Evolutionary conservation across 2,888 invertebrate species (phyloP), one percentile per base, ranked within the genome.

Genomic region (Amblyjoppa fuscipennis): DNA sequence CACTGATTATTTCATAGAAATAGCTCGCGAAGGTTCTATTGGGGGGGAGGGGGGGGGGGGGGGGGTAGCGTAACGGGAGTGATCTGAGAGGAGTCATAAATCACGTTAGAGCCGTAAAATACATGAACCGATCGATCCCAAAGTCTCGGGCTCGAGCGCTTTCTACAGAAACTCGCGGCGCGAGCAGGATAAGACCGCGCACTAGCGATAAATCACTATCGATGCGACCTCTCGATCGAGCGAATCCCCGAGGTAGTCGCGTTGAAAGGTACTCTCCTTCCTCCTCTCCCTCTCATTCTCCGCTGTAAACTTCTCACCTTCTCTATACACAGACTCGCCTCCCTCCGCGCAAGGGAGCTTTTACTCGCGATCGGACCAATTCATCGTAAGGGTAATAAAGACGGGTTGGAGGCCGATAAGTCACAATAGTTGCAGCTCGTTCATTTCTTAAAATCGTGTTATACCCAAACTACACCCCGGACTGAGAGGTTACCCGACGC

Each of bases 61-160:
- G 51, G 69, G 59, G 11, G 2, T 41, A 11, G 41, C 11, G 41
- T 3, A 4, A 4, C 45, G 45, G 45, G 45, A 49, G 45, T 16
- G 68, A 74, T 73, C 61, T 28, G 88, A 89, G 89, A 89, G 89
- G 90, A 73, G 87, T 89, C 89, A 91, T 91, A 91, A 91, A 91
- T 91, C 91, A 91, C 88, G 83, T 76, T 59, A 80, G 81, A 59
- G 87, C 87, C 88, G 90, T 91, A 89, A 91, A 91, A 91, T 91
- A 91, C 89, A 91, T 89, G 91, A 90, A 91, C 87, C 91, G 90
- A 91, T 91, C 91, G 89, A 85, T 85, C 88, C 89, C 87, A 90
- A 83, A 86, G 83, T 83, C 81, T 74, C 56, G 56, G 51, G 76
- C 41, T 64, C 56, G 56, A 51, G 77, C 41, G 56, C 38, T 38